A percentile compares a stretch with the other conserved stretches of the same genome.
phyloP scores from a whole-genome alignment of 1,140 invertebrate genomes.

The Zaprionus lachaisei region DNA sequence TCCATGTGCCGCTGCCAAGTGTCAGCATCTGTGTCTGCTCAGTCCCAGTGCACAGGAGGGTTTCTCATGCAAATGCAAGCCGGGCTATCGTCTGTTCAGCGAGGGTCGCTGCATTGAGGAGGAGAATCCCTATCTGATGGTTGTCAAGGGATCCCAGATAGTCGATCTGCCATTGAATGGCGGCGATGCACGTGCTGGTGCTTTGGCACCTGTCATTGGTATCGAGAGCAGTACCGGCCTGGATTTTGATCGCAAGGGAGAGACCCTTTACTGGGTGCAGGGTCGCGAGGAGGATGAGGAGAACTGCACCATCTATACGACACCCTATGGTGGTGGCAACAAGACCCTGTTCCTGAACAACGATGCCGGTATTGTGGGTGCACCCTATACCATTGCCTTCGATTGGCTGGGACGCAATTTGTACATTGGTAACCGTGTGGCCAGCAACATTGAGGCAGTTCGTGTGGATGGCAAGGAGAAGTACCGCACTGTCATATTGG shows the following conservation, averaged over 20 bases:
- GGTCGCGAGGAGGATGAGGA: slow-evolving; percentile 90
- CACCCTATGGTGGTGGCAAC: slow-evolving; percentile 94
- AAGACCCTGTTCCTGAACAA: slow-evolving; percentile 92
- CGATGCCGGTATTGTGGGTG: slow-evolving; percentile 94
- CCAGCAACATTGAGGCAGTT: slow-evolving; percentile 96
- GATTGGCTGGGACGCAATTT: slow-evolving; percentile 98
- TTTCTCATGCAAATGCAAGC: slow-evolving; percentile 95
- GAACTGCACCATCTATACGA: slow-evolving; percentile 93
- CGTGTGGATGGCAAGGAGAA: slow-evolving; percentile 93
- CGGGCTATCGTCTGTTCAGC: slow-evolving; percentile 90
- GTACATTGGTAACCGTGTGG: slow-evolving; percentile 95
- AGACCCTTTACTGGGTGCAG: slow-evolving; percentile 94
- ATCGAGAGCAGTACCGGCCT: slow-evolving; percentile 95
- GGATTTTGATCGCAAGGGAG: slow-evolving; percentile 95
- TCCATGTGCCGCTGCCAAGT: slow-evolving; percentile 92
- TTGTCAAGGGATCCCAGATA: slow-evolving; percentile 95
- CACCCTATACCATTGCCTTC: slow-evolving; percentile 95
- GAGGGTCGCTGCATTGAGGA: slow-evolving; percentile 93
- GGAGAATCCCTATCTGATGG: slow-evolving; percentile 94
- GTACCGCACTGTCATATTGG: slow-evolving; percentile 94
- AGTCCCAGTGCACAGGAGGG: slow-evolving; percentile 89
- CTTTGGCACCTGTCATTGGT: slow-evolving; percentile 95
- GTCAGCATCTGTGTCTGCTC: slow-evolving; percentile 96
- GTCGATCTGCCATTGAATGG: slow-evolving; percentile 92
- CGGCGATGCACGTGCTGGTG: slow-evolving; percentile 90